A percentile compares a stretch with the other conserved stretches of the same genome.
Conservation (phyloP, 2,888 invertebrate species). For the Himalopsyche anomala region DNA sequence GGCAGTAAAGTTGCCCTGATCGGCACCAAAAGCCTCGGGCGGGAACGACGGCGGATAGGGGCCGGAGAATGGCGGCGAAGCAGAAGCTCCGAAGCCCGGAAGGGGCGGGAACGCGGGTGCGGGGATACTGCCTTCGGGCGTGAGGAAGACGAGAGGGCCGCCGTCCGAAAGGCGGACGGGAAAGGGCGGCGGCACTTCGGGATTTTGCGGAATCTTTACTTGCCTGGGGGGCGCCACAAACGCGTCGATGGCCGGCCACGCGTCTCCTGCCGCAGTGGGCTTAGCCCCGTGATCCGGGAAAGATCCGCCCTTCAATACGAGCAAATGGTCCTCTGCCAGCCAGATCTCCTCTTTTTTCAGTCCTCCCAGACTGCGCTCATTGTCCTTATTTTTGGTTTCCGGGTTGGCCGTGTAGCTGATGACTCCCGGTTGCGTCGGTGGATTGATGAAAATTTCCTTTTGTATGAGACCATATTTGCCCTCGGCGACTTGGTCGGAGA, state of each 20-base stretch:
- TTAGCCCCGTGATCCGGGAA: slow-evolving; percentile 76
- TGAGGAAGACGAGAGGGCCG: slow-evolving; percentile 91
- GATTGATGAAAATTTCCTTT: slow-evolving; percentile 85
- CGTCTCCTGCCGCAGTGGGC: slow-evolving; percentile 72
- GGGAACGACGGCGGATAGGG: slow-evolving; percentile 69
- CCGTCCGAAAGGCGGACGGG: slow-evolving; percentile 91
- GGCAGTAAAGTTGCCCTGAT: slow-evolving; percentile 82
- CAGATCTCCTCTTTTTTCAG: slow-evolving; percentile 92
- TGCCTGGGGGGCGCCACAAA: slow-evolving; percentile 89
- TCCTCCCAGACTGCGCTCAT: slow-evolving; percentile 87
- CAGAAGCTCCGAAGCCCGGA: slow-evolving; percentile 77
- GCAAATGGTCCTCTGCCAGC: slow-evolving; percentile 91
- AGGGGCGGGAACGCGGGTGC: slow-evolving; percentile 82
- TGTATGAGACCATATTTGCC: slow-evolving; percentile 94
- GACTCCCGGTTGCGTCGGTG: slow-evolving; percentile 86
- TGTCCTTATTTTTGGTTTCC: slow-evolving; percentile 87
- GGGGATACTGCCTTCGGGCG: slow-evolving; percentile 86
- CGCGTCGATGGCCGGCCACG: slow-evolving; percentile 90
- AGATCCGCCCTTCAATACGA: slow-evolving; percentile 88
- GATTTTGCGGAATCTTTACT: slow-evolving; percentile 89
- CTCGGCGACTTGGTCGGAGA: slow-evolving; percentile 93
- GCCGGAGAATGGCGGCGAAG: slow-evolving; percentile 78
- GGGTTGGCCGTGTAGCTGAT: slow-evolving; percentile 88
- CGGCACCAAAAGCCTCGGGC: slow-evolving; percentile 78
- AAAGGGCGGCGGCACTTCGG: slow-evolving; percentile 94